Conservation (phyloP, 2,113 vertebrate species). For the Aythya baeri region DNA sequence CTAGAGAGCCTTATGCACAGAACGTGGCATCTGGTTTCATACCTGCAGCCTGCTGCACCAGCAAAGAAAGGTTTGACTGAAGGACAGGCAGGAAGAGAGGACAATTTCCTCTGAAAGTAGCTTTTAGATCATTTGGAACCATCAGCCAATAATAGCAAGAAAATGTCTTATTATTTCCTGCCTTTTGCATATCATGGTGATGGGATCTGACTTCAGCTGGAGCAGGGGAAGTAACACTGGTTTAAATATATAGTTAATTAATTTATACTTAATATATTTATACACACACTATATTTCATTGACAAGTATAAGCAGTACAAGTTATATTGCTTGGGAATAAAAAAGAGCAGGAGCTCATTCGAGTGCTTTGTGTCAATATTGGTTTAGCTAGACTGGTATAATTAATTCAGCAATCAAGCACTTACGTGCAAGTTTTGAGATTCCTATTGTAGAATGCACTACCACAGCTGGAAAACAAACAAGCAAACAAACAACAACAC, state of each 20-base stretch:
- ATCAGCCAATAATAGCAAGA: neutral
- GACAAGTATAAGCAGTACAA: neutral
- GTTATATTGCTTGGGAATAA: neutral
- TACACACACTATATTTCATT: neutral
- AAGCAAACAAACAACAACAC: neutral
- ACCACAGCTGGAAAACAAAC: too few species aligned
- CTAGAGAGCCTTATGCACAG: neutral
- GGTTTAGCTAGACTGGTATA: neutral
- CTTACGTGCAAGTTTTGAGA: neutral
- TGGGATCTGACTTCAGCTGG: neutral
- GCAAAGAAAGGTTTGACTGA: neutral
- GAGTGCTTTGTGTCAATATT: neutral
- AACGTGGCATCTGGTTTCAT: neutral
- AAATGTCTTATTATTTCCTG: neutral
- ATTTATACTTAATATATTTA: neutral
- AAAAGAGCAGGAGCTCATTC: neutral
- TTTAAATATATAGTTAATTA: neutral
- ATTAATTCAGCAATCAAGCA: neutral
- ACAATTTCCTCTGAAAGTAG: neutral
- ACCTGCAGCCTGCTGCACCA: neutral
- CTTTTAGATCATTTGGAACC: neutral
- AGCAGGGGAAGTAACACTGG: neutral
- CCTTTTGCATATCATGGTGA: neutral
- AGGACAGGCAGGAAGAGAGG: neutral
- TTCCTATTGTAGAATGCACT: neutral